These are phyloP conservation scores for Drosophila arawakana DNA, from an alignment of 1,140 invertebrate genomes.

Conservation along the genomic window DNA sequence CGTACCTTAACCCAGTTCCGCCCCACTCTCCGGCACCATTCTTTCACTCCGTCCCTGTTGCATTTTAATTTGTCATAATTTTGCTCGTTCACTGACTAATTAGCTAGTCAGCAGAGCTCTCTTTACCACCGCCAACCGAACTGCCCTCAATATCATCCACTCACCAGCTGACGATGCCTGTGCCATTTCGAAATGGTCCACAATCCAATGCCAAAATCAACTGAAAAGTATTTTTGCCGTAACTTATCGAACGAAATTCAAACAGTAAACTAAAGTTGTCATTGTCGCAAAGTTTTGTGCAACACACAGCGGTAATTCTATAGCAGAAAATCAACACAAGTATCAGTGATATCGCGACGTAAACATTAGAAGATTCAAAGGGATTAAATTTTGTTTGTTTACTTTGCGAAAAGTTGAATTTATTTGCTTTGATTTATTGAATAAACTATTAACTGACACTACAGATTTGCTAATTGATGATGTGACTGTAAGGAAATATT, in stretches of 20 bases:
- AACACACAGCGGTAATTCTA: conserved; percentile 8
- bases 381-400: conserved; percentile 4
- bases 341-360: conserved; percentile 5
- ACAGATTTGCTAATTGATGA: no score
- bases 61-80: conserved; percentile 79
- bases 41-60: background rate
- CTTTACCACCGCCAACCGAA: background rate
- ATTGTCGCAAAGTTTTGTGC: background rate
- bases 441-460: no score
- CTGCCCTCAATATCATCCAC: background rate
- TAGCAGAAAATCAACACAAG: background rate
- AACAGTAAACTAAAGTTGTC: background rate
- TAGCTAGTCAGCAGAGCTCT: conserved; percentile 42
- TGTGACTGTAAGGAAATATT: no score
- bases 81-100: conserved; percentile 43
- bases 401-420: no score
- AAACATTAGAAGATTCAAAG: background rate
- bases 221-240: background rate
- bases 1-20: background rate
- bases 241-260: conserved; percentile 21
- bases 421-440: background rate
- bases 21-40: background rate
- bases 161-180: conserved; percentile 5
- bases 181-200: conserved; percentile 10
- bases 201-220: conserved; percentile 19